A percentile compares a stretch with the other conserved stretches of the same genome.
These are phyloP conservation scores for Epinotia brunnichana DNA, from an alignment of 2,888 invertebrate species.

Conservation along the genomic window DNA sequence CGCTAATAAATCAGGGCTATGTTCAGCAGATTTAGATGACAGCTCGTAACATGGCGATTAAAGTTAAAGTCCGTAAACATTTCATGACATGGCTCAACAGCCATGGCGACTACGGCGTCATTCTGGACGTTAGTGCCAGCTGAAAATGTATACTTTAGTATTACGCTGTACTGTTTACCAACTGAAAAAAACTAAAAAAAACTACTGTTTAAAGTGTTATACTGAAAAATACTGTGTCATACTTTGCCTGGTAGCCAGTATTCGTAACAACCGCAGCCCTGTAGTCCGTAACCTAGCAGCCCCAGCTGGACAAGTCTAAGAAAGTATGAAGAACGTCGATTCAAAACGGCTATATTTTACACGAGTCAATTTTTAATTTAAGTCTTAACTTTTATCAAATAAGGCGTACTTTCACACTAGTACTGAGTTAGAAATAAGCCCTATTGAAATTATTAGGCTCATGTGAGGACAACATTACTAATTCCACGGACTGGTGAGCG, in stretches of 20 bases:
- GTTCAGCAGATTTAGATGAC: background rate
- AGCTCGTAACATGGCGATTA: background rate
- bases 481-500: slow-evolving; percentile 5
- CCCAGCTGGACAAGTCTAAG: background rate
- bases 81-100: background rate
- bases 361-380: background rate
- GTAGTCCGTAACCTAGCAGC: background rate
- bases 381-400: background rate
- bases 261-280: background rate
- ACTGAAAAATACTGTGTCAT: background rate
- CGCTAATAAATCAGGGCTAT: no score
- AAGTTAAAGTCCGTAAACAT: background rate
- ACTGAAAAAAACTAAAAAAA: no score
- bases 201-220: no score
- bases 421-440: background rate
- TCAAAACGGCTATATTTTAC: background rate
- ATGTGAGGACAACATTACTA: background rate
- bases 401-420: background rate
- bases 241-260: background rate
- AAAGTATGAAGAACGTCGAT: background rate
- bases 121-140: background rate
- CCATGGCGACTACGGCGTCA: no score
- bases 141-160: background rate
- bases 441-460: background rate
- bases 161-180: background rate